Base-by-base conservation (phyloP, 1,140 invertebrate genomes). In the Drosophila santomea region DNA sequence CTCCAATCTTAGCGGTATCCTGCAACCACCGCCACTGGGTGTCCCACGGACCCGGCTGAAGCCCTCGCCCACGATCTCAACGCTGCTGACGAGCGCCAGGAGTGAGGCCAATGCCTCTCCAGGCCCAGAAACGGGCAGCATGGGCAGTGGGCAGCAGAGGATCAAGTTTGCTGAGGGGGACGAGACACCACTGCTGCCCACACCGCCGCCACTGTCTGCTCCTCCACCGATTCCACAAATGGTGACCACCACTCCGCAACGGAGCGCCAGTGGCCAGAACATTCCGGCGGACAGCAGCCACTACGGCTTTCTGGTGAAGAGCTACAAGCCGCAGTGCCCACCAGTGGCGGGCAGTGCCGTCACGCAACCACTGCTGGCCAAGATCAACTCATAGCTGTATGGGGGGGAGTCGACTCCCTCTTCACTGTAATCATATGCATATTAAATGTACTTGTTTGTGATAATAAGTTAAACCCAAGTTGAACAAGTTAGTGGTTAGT, bases 401-500 rank as follows among this genome's bases (percentile, higher is more conserved):
- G 61, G 38, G 15, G 52, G 58, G 28, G 73, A 45, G 45, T 2
- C 20, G 35, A 25, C 32, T 32, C 23, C n/a, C 44, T 43, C 61
- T 14, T 12, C 61, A 38, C 17, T 57, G 39, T 74, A 57, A 71
- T 68, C 68, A 68, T 51, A 35, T 78, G 76, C 79, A 80, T 78
- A 83, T 83, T 89, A 89, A 68, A 66, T 88, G 73, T 89, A 89
- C 80, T 88, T 82, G 68, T 88, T 84, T 88, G 84, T 88, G 84
- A 88, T 85, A 85, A 82, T 85, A 81, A 67, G 66, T 88, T 86
- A 86, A 86, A 78, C 59, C 78, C 81, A 71, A 78, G 63, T 85
- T 86, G 83, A 85, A 82, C 82, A 85, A 85, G 56, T 74, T 81
- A 85, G 77, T 67, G 48, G 44, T 58, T 74, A 74, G 44, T 43